These are phyloP conservation scores for Plecturocebus donacophilus DNA, from an alignment of 2,113 vertebrate species.

Conservation along the genomic window DNA sequence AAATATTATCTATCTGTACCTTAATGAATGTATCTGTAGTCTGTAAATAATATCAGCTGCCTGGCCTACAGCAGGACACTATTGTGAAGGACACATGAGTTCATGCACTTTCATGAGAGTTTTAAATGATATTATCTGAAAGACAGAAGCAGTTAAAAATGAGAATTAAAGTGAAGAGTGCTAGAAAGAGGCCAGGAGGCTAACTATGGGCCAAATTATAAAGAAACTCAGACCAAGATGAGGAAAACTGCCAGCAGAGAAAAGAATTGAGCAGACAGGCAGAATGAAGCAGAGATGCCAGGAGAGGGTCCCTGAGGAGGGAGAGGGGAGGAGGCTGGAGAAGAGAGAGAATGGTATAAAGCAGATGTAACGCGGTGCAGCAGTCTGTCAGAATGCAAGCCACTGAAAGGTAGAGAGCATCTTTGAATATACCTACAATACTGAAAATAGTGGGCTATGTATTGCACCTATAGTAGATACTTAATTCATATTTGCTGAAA, in stretches of 20 bases:
- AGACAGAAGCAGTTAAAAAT: not conserved
- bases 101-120: not conserved
- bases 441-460: slow-evolving; percentile 26
- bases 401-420: not conserved
- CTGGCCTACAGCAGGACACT: not conserved
- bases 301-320: not conserved
- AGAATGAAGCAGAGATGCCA: not conserved
- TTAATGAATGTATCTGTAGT: not conserved
- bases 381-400: slow-evolving; percentile 35
- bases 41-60: not conserved
- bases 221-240: not conserved
- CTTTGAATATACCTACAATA: slow-evolving; percentile 54
- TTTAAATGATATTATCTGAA: not conserved
- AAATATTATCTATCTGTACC: not conserved
- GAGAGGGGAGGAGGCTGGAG: not conserved
- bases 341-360: not conserved
- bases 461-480: not conserved
- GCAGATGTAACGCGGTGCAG: not conserved
- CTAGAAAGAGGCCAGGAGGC: not conserved
- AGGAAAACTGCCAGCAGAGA: not conserved
- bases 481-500: slow-evolving; percentile 41
- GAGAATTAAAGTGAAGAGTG: not conserved
- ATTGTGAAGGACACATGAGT: not conserved
- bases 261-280: not conserved
- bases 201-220: not conserved